Base-by-base conservation (phyloP, 2,888 invertebrate species). In the Phoenoteleia sp. region DNA sequence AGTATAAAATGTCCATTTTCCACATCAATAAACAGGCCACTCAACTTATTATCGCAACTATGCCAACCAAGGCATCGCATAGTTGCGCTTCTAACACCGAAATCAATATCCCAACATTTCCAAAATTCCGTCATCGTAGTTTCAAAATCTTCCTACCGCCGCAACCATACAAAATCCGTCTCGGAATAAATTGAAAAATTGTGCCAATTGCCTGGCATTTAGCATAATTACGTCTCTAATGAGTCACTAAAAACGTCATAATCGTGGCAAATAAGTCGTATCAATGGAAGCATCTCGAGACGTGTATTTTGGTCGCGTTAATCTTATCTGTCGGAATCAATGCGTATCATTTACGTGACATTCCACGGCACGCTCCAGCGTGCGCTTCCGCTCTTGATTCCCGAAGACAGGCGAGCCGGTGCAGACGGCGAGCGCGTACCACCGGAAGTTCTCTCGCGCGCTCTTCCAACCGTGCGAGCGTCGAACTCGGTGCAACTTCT, bases 391-490 rank as follows among this genome's bases (percentile, higher is more conserved):
- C 86, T 89, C 89, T 84, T 87, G 88, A 89, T 90, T 89, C 87
- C 85, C 86, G 82, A 86, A 86, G 77, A 84, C 82, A 72, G 84
- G 47, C 82, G 79, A 84, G 64, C 54, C 39, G 60, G 56, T 45
- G 33, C 47, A 56, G 36, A 47, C 58, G 45, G 49, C 29, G 36
- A 71, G 72, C 71, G 88, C 86, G 84, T 86, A 87, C 81, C 88
- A 88, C 91, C 92, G 92, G 92, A 92, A 92, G 91, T 91, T 90
- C 89, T 88, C 90, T 56, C 39, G 52, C 45, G 90, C 88, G 87
- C 89, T 91, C 88, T 88, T 90, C 87, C 87, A 84, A 82, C 85
- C 86, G 87, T 86, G 87, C 89, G 91, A 89, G 88, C 91, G 92
- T 91, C 90, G 91, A 90, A 91, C 92, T 87, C 89, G 81, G 56